Percentiles rank a stretch among this genome's conserved stretches.
phyloP scores from a whole-genome alignment of 2,113 vertebrate species.

The Antechinus stuartii region DNA sequence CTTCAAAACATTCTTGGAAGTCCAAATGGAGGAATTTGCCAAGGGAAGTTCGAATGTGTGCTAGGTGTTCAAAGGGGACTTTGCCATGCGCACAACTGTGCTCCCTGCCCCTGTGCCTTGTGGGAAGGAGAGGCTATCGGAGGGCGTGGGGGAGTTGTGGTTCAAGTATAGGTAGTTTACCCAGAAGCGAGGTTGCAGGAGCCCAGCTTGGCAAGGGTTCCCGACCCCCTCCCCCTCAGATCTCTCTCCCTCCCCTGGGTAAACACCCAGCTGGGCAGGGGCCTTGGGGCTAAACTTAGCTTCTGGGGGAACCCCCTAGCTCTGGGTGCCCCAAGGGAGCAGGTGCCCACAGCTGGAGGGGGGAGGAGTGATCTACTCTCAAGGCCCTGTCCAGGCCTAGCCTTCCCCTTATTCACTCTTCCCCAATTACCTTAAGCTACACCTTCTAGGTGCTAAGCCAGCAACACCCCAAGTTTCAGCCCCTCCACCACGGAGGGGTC shows the following conservation, averaged over 20 bases:
- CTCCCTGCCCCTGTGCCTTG: background rate
- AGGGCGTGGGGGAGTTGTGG: background rate
- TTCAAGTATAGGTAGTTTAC: background rate
- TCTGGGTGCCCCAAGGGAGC: conserved; percentile 27
- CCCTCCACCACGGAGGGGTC: background rate
- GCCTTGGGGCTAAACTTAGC: conserved; percentile 63
- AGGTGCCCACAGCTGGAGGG: conserved; percentile 51
- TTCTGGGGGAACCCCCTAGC: conserved; percentile 32
- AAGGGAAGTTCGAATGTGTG: background rate
- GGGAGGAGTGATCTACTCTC: background rate
- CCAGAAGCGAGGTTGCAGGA: background rate
- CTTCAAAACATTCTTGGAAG: background rate
- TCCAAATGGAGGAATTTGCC: background rate
- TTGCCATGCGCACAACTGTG: background rate
- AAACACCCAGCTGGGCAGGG: conserved; percentile 46
- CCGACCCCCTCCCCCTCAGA: background rate
- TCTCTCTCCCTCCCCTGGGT: conserved; percentile 34
- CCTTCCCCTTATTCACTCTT: background rate
- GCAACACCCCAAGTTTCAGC: background rate
- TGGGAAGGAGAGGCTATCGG: background rate
- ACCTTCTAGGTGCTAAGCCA: background rate
- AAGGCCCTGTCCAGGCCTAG: background rate
- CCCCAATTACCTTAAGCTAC: background rate
- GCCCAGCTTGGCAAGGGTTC: conserved; percentile 45
- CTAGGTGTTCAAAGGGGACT: background rate